Base-by-base conservation (phyloP, 2,888 invertebrate genomes). In the Kryphioiulus occultus region DNA sequence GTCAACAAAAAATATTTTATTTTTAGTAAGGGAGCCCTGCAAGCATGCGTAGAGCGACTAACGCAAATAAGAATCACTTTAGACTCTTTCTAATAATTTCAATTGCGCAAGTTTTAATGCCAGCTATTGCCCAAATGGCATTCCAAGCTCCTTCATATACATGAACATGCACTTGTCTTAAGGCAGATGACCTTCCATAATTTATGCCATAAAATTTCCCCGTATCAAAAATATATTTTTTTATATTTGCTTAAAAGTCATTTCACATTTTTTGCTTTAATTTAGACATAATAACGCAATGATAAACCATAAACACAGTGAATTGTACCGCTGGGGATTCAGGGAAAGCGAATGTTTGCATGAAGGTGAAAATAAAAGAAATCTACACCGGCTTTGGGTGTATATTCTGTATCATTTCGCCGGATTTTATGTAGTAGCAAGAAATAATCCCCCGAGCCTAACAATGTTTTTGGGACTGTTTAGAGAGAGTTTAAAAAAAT, bases 141-240 rank as follows among this genome's bases (percentile, higher is more conserved):
- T 68, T 68, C 68, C 68, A 10, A 0, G 68, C 59, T 59, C 19
- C 22, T 59, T 59, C 9, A n/a, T n/a, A 59, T 59, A 59, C 59
- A n/a, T n/a, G n/a, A n/a, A n/a, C n/a, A n/a, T n/a, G n/a, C n/a
- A n/a, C 3, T 26, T 26, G 19, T 68, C 26, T 68, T 26, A 68
- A 68, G 68, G 68, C 68, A 68, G 26, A 22, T 68, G 68, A 68
- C 68, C 68, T 68, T 68, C 22, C 68, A 26, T 68, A 68, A 68
- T 68, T 68, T 68, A 68, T 68, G 68, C 68, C 68, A 68, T 68
- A 68, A 68, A 68, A 22, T 68, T 22, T 22, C 68, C 12, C 9
- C 68, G 68, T 68, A 68, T 68, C 68, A 68, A 26, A 68, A 68
- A 68, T 68, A 26, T 22, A 12, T 22, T 68, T 68, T 68, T 35